Conservation (phyloP, 2,888 invertebrate genomes). For the Pseudococcus longispinus region DNA sequence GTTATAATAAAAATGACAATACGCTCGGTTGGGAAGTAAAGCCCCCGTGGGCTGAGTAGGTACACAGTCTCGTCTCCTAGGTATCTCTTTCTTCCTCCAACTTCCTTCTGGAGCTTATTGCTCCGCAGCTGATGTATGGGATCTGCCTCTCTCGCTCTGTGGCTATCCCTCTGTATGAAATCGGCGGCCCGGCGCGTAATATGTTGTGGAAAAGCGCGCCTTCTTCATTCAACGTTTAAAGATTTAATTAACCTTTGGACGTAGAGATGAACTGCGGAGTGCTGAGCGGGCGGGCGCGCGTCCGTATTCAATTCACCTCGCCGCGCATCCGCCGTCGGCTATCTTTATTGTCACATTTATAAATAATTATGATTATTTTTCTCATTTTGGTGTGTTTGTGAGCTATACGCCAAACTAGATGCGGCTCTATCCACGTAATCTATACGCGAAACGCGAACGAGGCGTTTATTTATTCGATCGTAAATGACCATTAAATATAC, state of each 20-base stretch:
- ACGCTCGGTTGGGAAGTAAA: constrained; percentile 47
- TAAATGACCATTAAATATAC: constrained; percentile 40
- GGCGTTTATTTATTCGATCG: constrained; percentile 56
- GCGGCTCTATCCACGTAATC: not conserved
- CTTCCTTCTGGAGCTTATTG: not conserved
- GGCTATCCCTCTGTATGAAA: not conserved
- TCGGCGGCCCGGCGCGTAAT: not conserved
- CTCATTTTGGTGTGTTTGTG: not conserved
- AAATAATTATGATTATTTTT: constrained; percentile 51
- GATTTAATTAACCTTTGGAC: constrained; percentile 57
- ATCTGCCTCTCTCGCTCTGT: too few relatives aligned
- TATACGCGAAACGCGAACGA: constrained; percentile 44
- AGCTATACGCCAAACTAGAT: not conserved
- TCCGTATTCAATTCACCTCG: constrained; percentile 33
- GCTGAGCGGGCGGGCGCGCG: not conserved
- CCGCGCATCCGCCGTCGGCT: constrained; percentile 39
- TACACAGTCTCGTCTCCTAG: not conserved
- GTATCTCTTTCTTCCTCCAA: not conserved
- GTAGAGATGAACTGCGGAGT: not conserved
- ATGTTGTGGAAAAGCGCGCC: not conserved
- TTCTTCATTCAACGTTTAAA: constrained; percentile 48
- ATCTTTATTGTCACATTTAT: constrained; percentile 56
- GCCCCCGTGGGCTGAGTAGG: constrained; percentile 52
- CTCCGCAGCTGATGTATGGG: not conserved
- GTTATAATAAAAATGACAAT: constrained; percentile 56